phyloP scores from a whole-genome alignment of 2,797 vertebrate genomes.

The Vultur gryphus region DNA sequence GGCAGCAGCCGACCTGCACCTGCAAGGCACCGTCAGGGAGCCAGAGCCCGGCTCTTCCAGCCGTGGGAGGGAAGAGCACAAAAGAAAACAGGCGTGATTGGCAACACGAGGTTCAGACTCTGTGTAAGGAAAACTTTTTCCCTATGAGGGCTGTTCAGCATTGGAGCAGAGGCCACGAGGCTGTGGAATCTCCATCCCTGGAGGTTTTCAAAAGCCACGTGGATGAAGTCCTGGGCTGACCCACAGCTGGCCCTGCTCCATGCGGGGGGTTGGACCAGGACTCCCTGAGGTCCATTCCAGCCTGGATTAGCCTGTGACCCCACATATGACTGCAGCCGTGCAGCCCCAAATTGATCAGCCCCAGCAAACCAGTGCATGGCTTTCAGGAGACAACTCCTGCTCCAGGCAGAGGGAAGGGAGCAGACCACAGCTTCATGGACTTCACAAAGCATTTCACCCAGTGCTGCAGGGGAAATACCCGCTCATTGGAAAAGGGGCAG shows the following conservation, averaged over 20 bases:
- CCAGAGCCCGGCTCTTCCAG: not conserved
- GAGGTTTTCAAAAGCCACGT: not conserved
- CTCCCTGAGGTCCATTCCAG: not conserved
- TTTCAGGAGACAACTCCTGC: not conserved
- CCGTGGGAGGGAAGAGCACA: not conserved
- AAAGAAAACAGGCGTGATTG: not conserved
- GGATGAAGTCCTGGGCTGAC: not conserved
- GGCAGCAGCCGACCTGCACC: not conserved
- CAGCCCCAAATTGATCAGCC: not conserved
- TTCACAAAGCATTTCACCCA: not conserved
- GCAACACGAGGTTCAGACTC: not conserved
- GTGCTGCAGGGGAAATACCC: not conserved
- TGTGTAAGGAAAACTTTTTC: not conserved
- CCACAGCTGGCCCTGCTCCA: not conserved
- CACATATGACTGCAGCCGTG: accelerated
- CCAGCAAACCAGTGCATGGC: accelerated
- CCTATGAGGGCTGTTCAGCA: not conserved
- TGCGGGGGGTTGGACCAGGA: accelerated
- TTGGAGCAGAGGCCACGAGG: not conserved
- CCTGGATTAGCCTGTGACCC: not conserved
- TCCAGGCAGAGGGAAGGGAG: not conserved
- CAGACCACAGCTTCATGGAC: not conserved
- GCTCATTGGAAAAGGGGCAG: not conserved
- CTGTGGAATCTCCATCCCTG: not conserved
- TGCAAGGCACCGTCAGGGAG: not conserved